Base-by-base conservation (phyloP, 2,888 invertebrate genomes). In the Sialis lutaria region DNA sequence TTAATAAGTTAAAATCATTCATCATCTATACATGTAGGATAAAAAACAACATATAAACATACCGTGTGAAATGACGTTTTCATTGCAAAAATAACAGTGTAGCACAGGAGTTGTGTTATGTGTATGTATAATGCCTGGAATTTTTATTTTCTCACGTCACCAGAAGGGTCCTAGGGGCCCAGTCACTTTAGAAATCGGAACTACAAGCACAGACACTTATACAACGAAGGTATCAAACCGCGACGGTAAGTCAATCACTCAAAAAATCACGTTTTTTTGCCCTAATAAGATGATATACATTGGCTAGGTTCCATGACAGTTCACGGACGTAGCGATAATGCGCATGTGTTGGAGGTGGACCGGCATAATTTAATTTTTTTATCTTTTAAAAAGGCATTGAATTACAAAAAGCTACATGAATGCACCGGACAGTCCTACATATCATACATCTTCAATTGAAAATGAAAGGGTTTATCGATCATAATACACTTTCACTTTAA, bases 271-370 rank as follows among this genome's bases (percentile, higher is more conserved):
- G 30, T 45, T 31, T 12, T 33, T 39, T 45, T 22, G 34, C 37
- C 34, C 45, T 39, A 22, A 45, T 39, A 12, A 45, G 39, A 12
- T 31, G 13, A 12, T 10, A 45, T 22, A 10, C 13, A 33, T 40
- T 37, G 34, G 34, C 33, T 39, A 45, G 22, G 45, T 45, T 45
- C 45, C 45, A 40, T 45, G 40, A 45, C 37, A 45, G 39, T 35
- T 10, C 40, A 42, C 42, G 42, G 42, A 30, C 12, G 6, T n/a
- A 30, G 7, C 10, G 39, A n/a, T 9, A 39, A n/a, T 45, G 45
- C 45, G 45, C 45, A 45, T 10, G 43, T 43, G 43, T 43, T 37
- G 37, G 37, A 37, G 12, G 6, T 37, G 12, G 12, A 37, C 37
- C 37, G 10, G 37, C 37, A 37, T 37, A 37, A 37, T 37, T 37